phyloP scores from a whole-genome alignment of 2,797 vertebrate genomes.

The Gobionotothen gibberifrons region DNA sequence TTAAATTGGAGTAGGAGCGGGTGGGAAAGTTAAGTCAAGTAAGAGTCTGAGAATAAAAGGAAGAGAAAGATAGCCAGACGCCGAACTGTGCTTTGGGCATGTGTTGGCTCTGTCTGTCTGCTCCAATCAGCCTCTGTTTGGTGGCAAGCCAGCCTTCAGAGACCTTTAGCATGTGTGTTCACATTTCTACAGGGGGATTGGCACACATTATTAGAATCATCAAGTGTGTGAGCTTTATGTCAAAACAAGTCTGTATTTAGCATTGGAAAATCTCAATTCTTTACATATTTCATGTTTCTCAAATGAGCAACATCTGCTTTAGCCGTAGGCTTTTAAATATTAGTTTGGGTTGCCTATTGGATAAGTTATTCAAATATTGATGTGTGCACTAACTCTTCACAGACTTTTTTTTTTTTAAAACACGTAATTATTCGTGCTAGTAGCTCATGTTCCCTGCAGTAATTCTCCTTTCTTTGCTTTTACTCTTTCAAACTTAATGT shows the following conservation, averaged over 20 bases:
- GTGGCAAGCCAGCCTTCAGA: conserved; percentile 51
- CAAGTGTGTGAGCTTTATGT: conserved; percentile 25
- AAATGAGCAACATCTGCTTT: conserved; percentile 50
- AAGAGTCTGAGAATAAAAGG: conserved; percentile 19
- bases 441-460: conserved; percentile 11
- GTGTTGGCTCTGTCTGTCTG: conserved; percentile 65
- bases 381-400: neutral
- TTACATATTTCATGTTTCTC: conserved; percentile 26
- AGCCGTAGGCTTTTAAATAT: conserved; percentile 40
- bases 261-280: conserved; percentile 7
- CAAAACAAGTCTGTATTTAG: conserved; percentile 42
- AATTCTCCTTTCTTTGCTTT: conserved; percentile 16
- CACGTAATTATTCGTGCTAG: conserved; percentile 4
- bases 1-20: neutral
- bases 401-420: neutral
- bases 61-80: conserved; percentile 31
- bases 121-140: conserved; percentile 60
- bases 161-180: conserved; percentile 67
- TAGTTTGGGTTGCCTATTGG: neutral
- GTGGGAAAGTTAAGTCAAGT: conserved; percentile 19
- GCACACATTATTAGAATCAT: conserved; percentile 42
- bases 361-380: conserved; percentile 7
- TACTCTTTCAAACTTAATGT: neutral
- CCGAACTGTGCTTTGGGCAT: conserved; percentile 54
- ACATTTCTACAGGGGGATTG: conserved; percentile 59